phyloP scores from a whole-genome alignment of 2,797 vertebrate genomes.

The Phoeniculus purpureus region DNA sequence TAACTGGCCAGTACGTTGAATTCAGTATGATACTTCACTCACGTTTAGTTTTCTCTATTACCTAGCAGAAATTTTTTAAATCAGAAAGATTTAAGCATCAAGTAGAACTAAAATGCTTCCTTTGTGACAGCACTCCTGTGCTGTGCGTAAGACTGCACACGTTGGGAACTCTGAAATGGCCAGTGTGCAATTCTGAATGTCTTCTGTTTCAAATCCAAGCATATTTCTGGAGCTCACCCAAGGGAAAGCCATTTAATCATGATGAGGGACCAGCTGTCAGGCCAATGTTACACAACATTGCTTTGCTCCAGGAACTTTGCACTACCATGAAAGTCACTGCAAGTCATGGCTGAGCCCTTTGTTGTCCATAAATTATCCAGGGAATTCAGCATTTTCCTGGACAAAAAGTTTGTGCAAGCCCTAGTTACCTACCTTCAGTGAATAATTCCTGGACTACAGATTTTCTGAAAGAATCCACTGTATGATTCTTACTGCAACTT shows the following conservation, averaged over 20 bases:
- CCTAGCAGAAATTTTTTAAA: background rate
- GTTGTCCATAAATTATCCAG: constrained; percentile 2
- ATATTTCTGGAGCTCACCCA: constrained; percentile 50
- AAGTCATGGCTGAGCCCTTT: background rate
- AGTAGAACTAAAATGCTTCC: background rate
- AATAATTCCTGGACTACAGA: background rate
- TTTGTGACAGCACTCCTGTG: background rate
- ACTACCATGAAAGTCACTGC: background rate
- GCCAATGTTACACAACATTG: background rate
- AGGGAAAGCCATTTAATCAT: constrained; percentile 29
- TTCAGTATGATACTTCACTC: background rate
- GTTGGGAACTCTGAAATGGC: background rate
- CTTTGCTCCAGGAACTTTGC: background rate
- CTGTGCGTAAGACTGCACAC: background rate
- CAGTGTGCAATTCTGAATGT: background rate
- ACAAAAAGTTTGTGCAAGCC: background rate
- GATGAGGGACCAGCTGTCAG: constrained; percentile 31
- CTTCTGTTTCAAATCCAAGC: background rate
- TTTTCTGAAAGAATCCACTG: background rate
- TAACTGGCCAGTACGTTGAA: background rate
- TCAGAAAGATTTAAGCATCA: background rate
- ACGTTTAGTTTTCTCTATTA: background rate
- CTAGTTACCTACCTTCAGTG: background rate
- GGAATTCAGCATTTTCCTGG: background rate
- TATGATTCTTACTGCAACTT: background rate